phyloP scores from a whole-genome alignment of 2,113 vertebrate genomes.

The Noturus placidus region DNA sequence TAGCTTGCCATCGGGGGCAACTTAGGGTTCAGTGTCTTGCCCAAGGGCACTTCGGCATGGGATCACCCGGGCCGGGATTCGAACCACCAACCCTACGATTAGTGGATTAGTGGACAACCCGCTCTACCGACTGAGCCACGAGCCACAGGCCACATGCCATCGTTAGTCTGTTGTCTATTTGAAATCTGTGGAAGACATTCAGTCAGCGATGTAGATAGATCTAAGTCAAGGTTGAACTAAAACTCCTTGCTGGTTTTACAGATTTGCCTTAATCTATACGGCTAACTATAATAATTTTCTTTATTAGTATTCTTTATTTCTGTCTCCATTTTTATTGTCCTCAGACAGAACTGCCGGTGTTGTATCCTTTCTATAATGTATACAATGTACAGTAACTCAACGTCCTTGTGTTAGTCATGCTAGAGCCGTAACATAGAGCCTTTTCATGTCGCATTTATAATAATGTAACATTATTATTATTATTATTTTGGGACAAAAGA shows the following conservation, averaged over 20 bases:
- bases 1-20: too few species aligned
- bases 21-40: too few species aligned
- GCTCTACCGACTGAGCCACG: too few species aligned
- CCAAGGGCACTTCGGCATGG: too few species aligned
- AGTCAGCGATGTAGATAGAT: not conserved
- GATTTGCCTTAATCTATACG: not conserved
- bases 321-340: not conserved
- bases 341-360: slow-evolving; percentile 18
- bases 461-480: not conserved
- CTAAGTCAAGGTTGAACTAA: not conserved
- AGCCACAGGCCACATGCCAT: too few species aligned
- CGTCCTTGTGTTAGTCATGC: not conserved
- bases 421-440: not conserved
- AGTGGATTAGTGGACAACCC: too few species aligned
- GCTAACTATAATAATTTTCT: not conserved
- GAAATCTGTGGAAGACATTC: not conserved
- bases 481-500: not conserved
- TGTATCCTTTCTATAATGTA: slow-evolving; percentile 43
- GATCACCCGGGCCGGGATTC: too few species aligned
- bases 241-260: not conserved
- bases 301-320: not conserved
- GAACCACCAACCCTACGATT: too few species aligned
- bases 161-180: not conserved
- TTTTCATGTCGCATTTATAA: not conserved
- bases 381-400: not conserved